Base-by-base conservation (phyloP, 2,113 vertebrate genomes). In the Lichenostomus cassidix region DNA sequence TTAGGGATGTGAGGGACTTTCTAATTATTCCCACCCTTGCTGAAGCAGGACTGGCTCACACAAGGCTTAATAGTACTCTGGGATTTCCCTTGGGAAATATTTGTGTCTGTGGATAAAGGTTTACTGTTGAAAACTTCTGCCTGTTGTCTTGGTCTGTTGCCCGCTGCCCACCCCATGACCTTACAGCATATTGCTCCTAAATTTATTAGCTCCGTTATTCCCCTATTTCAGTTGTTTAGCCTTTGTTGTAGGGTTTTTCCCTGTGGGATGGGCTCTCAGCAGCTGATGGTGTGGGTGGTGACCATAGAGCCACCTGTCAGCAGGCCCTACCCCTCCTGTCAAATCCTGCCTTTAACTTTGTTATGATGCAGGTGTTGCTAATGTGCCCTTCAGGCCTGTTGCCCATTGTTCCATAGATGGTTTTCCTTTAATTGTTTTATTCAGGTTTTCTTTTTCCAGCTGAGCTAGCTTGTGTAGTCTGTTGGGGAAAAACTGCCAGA, bases 201-300 rank as follows among this genome's bases (percentile, higher is more conserved):
- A 42, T 96, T 65, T 87, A 67, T 85, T 85, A 55, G 12, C 10
- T 47, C 15, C 46, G 42, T 89, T 93, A 17, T 89, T 86, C 35
- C 52, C 41, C 42, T 80, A 3, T 83, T 75, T 67, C 25, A 20
- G 13, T 74, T 91, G 16, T 62, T 83, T 47, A 39, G 31, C 19
- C 15, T 37, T 53, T 70, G 5, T 39, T 87, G 41, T 14, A 42
- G 20, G 29, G 8, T 11, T 92, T 90, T 90, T 89, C 28, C 53
- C 23, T 62, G 8, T 0, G 0, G 75, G 71, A 46, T 71, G 24
- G 41, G 46, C 55, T 9, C 9, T 65, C n/a, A 46, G 21, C 27
- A 24, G 73, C 25, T 89, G 55, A 33, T 1, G 0, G 9, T 64
- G 29, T 87, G 67, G 15, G 3, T 58, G 39, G 56, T 69, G 27